phyloP scores from a whole-genome alignment of 37 sponge, comb jelly and placozoan species.

The Hormiphora californensis region DNA sequence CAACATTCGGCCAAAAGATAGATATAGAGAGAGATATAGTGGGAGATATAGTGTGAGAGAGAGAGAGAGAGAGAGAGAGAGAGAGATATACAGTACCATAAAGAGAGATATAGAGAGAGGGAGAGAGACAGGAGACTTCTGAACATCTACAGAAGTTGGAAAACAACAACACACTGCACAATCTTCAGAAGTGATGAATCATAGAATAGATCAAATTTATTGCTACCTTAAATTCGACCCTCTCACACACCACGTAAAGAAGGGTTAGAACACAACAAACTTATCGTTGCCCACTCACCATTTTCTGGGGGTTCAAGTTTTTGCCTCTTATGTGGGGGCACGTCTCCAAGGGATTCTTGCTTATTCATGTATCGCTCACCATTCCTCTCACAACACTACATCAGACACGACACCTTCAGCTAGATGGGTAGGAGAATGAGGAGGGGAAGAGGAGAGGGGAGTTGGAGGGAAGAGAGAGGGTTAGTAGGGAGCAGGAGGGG shows the following conservation, averaged over 20 bases:
- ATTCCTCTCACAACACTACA: background rate
- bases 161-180: no score
- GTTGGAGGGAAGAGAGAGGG: background rate
- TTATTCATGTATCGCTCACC: slow-evolving; percentile 30
- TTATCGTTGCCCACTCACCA: background rate
- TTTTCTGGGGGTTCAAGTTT: slow-evolving; percentile 50
- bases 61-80: no score
- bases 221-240: no score
- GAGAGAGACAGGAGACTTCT: background rate
- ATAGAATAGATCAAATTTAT: no score
- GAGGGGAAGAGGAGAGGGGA: background rate
- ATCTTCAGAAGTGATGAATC: no score
- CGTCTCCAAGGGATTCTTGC: slow-evolving; percentile 4
- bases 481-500: background rate
- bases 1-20: no score
- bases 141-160: background rate
- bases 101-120: background rate
- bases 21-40: no score
- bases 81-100: no score
- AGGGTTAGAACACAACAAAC: background rate
- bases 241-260: no score
- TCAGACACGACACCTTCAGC: background rate
- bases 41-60: no score
- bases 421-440: background rate
- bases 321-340: slow-evolving; percentile 41